Evolutionary conservation across 2,888 invertebrate genomes (phyloP), one percentile per base, ranked within the genome.

Genomic region (Agapostemon virescens): DNA sequence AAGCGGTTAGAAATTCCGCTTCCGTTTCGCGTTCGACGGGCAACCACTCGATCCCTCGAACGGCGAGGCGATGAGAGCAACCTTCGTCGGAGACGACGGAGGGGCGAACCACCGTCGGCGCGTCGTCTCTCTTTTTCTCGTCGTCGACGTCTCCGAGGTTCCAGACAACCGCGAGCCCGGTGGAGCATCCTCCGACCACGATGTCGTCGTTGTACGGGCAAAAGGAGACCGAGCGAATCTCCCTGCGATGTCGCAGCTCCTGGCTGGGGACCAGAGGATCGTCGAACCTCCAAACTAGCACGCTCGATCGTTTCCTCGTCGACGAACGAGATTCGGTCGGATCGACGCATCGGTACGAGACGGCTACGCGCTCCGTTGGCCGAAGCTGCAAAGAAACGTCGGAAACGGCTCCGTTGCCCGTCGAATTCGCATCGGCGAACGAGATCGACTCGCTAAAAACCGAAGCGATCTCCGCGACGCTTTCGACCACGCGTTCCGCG

Each of bases 81-180:
- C 84, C 70, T 7, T 82, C 79, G 40, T 88, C 84, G 86, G 86
- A 86, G 5, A 77, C 38, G 26, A 77, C 6, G 13, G 68, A 61
- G 7, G 77, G 71, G 2, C 73, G 68, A 13, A 55, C 17, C 40
- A 72, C 11, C 20, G n/a, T n/a, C n/a, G 82, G 69, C 17, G 78
- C 42, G 20, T 17, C 17, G 20, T 23, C 38, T 17, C 23, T 38
- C 20, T 58, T 36, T 52, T 30, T 49, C 11, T 42, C 45, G 23
- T 38, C 42, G 2, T 15, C 36, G 38, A 23, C 55, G 23, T 74
- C 76, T 0, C 68, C 38, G 38, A 83, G 68, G 36, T 79, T 74
- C 93, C 93, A 93, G 13, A 93, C 49, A 9, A 92, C 81, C 20
- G 93, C 85, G 74, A 91, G 92, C 0, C 93, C 93, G 49, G 89